phyloP scores from a whole-genome alignment of 2,888 invertebrate species.

The Platynereis dumerilii region DNA sequence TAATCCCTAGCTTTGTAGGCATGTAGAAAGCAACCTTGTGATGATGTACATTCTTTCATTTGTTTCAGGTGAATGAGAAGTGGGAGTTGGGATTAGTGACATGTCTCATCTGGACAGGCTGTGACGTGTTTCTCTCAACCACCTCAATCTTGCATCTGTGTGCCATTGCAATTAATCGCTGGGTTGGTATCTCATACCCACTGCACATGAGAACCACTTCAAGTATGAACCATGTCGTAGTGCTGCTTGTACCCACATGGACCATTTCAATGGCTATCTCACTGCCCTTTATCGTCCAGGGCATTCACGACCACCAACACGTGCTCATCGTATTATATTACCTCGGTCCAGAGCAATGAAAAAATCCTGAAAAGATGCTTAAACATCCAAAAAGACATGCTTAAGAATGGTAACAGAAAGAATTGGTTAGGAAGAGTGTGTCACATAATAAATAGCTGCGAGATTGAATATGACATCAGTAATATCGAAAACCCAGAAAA shows the following conservation, averaged over 20 bases:
- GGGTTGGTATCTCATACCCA: constrained; percentile 36
- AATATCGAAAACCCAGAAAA: too few species aligned
- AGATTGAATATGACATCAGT: too few species aligned
- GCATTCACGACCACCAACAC: constrained; percentile 26
- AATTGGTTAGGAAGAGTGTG: too few species aligned
- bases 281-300: constrained; percentile 37
- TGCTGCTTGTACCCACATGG: constrained; percentile 37
- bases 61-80: constrained; percentile 32
- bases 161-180: constrained; percentile 40
- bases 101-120: constrained; percentile 39
- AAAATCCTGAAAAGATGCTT: too few species aligned
- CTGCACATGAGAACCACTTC: constrained; percentile 31
- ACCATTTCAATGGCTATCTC: constrained; percentile 33
- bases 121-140: constrained; percentile 41
- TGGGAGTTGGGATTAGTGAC: constrained; percentile 36
- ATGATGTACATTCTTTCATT: too few species aligned
- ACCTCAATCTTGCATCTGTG: constrained; percentile 40
- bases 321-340: constrained; percentile 25
- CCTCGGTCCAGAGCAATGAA: too few species aligned
- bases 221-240: constrained; percentile 30
- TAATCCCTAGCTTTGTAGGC: too few species aligned
- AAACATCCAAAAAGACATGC: too few species aligned
- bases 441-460: too few species aligned
- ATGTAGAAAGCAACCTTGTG: too few species aligned
- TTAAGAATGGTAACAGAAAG: too few species aligned